These are phyloP conservation scores for Platycercus adscitus DNA, from an alignment of 2,113 vertebrate species.

Conservation along the genomic window DNA sequence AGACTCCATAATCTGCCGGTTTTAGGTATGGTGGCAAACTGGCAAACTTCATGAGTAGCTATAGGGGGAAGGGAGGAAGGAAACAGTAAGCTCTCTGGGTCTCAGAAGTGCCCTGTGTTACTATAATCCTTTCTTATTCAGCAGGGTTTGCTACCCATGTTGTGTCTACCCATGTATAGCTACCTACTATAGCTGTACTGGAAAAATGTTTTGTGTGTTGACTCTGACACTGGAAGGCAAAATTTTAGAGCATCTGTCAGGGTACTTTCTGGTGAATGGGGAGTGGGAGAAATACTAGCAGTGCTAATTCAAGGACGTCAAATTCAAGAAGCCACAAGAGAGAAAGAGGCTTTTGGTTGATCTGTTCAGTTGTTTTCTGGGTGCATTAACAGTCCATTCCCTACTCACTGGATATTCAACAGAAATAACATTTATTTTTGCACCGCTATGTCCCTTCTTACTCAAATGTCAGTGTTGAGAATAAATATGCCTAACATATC, in stretches of 20 bases:
- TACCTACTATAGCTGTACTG: neutral
- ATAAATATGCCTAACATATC: neutral
- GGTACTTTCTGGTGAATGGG: neutral
- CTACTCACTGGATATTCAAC: neutral
- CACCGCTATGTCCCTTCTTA: neutral
- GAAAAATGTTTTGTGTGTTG: neutral
- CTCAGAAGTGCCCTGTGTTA: neutral
- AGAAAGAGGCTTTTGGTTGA: neutral
- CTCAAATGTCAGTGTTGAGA: neutral
- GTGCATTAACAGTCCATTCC: neutral
- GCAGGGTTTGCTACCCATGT: neutral
- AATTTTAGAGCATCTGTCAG: neutral
- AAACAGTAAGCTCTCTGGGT: neutral
- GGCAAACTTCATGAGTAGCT: neutral
- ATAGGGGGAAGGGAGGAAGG: neutral
- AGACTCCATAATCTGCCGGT: no score
- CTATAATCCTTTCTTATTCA: neutral
- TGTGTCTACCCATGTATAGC: neutral
- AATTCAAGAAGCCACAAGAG: neutral
- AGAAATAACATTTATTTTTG: neutral
- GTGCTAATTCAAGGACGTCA: neutral
- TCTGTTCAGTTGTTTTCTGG: neutral
- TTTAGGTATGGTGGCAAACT: neutral
- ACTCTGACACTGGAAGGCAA: fast-evolving
- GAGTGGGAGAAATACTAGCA: neutral